Conservation (phyloP, 2,797 vertebrate genomes). For the Syngnathus acus region DNA sequence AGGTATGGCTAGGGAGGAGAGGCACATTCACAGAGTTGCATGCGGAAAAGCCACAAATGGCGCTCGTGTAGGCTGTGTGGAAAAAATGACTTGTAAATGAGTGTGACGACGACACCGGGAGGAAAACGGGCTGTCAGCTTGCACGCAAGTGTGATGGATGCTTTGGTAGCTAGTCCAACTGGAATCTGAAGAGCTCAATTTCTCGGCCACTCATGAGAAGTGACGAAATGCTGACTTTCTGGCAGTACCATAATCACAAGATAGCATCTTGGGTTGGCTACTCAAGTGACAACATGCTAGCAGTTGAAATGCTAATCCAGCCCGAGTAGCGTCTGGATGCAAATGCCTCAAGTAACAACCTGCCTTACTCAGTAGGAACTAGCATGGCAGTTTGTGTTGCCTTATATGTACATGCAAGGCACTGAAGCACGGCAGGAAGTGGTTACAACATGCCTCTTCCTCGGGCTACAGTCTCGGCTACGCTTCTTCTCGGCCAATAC, state of each 20-base stretch:
- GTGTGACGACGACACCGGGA: conserved; percentile 37
- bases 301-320: neutral
- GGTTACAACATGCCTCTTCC: conserved; percentile 60
- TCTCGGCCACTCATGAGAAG: neutral
- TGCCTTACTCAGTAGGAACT: conserved; percentile 23
- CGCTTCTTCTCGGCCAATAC: conserved; percentile 9
- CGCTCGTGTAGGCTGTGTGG: too few relatives aligned
- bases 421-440: conserved; percentile 60
- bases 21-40: neutral
- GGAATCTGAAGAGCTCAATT: too few relatives aligned
- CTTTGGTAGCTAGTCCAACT: too few relatives aligned
- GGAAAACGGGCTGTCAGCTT: neutral
- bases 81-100: conserved; percentile 54
- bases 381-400: conserved; percentile 57
- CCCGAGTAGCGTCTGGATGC: neutral
- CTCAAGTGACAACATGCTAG: neutral
- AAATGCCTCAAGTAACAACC: conserved; percentile 12
- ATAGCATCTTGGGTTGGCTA: too few relatives aligned
- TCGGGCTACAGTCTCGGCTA: conserved; percentile 22
- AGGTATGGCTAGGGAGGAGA: neutral
- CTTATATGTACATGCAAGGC: conserved; percentile 69
- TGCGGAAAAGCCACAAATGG: neutral
- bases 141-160: neutral
- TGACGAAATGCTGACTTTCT: neutral
- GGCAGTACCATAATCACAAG: too few relatives aligned